These are phyloP conservation scores for Parotocinclus haroldoi DNA, from an alignment of 2,797 vertebrate genomes.

Conservation along the genomic window DNA sequence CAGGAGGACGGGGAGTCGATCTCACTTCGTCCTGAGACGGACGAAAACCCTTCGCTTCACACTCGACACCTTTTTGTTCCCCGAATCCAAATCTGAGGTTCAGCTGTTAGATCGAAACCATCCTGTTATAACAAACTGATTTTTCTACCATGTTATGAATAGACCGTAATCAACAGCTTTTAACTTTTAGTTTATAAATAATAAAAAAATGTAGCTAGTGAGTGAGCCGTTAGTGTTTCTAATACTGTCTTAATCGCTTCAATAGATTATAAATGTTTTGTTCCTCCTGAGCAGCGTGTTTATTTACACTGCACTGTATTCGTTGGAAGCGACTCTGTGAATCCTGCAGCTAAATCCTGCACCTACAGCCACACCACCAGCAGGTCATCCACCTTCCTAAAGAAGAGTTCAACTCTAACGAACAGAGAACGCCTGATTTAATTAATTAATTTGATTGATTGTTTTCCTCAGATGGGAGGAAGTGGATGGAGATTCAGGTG, in stretches of 20 bases:
- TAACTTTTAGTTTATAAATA: too few relatives aligned
- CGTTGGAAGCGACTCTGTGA: constrained; percentile 29
- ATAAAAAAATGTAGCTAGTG: too few relatives aligned
- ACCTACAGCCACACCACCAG: constrained; percentile 52
- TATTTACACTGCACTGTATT: constrained; percentile 65
- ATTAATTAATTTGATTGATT: background rate
- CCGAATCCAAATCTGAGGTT: constrained; percentile 48
- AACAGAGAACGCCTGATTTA: background rate
- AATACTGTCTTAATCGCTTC: too few relatives aligned
- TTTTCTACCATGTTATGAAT: too few relatives aligned
- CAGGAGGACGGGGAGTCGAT: constrained; percentile 56
- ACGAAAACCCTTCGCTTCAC: constrained; percentile 55
- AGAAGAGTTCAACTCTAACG: too few relatives aligned
- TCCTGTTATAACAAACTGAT: too few relatives aligned
- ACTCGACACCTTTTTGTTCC: constrained; percentile 63
- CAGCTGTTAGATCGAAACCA: too few relatives aligned
- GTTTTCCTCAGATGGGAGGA: constrained; percentile 62
- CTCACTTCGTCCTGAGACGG: constrained; percentile 48
- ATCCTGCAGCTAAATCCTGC: constrained; percentile 60
- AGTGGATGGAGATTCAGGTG: constrained; percentile 41
- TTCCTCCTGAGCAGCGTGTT: constrained; percentile 46
- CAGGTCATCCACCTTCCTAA: constrained; percentile 49
- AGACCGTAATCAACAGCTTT: too few relatives aligned
- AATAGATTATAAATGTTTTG: background rate
- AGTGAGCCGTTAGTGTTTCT: too few relatives aligned